Conservation (phyloP, 2,797 vertebrate species). For the Tympanoctomys barrerae region DNA sequence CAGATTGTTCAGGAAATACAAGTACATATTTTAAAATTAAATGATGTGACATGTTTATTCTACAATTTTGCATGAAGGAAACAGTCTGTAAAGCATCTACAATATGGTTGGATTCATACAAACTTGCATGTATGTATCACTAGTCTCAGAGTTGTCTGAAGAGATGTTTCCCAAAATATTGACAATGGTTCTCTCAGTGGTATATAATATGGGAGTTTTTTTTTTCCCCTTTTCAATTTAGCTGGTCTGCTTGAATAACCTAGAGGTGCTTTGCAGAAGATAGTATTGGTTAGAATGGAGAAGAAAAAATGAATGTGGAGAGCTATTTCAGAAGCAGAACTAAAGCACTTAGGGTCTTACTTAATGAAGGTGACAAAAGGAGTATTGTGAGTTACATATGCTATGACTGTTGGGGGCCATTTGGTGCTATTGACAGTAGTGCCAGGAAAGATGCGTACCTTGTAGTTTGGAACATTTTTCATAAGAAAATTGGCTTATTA, state of each 20-base stretch:
- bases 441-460: background rate
- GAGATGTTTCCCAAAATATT: conserved; percentile 46
- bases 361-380: background rate
- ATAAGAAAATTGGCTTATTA: conserved; percentile 17
- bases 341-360: background rate
- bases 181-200: background rate
- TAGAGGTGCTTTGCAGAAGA: background rate
- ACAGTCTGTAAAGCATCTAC: background rate
- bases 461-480: background rate
- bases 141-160: background rate
- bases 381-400: background rate
- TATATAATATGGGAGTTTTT: background rate
- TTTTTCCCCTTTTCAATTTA: background rate
- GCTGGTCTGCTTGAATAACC: background rate
- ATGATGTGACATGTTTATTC: background rate
- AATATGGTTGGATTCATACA: background rate
- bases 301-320: background rate
- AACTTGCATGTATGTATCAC: background rate
- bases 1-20: background rate
- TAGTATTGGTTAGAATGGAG: conserved; percentile 17
- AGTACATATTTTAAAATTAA: conserved; percentile 52
- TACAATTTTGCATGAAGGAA: background rate
- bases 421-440: no score
- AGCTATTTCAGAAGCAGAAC: background rate
- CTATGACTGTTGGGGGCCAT: background rate